These are phyloP conservation scores for Drosophila demipolita DNA, from an alignment of 2,888 invertebrate genomes.

Conservation along the genomic window DNA sequence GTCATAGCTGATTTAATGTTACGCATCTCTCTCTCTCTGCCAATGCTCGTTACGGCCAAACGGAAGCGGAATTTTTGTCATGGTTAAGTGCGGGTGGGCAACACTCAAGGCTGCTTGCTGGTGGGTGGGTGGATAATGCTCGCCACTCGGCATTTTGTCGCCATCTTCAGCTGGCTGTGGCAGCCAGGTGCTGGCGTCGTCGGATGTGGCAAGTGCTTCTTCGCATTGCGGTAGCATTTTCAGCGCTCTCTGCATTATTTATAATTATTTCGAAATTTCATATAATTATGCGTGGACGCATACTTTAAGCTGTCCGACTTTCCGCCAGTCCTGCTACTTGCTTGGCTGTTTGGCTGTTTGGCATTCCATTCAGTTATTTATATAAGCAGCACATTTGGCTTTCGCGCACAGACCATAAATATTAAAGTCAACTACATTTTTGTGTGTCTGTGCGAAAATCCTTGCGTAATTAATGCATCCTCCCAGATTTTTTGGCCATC, in stretches of 20 bases:
- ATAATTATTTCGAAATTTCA: conserved; percentile 78
- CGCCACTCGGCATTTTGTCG: conserved; percentile 15
- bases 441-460: conserved; percentile 56
- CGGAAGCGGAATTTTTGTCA: conserved; percentile 55
- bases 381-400: conserved; percentile 59
- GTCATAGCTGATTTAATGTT: conserved; percentile 55
- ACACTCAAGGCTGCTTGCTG: not conserved
- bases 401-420: conserved; percentile 60
- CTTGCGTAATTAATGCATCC: conserved; percentile 71
- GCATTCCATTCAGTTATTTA: conserved; percentile 64
- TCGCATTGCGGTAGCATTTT: conserved; percentile 43
- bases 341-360: conserved; percentile 20
- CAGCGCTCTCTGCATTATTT: conserved; percentile 66
- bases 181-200: conserved; percentile 41
- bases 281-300: conserved; percentile 77
- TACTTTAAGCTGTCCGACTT: conserved; percentile 22
- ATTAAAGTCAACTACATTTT: conserved; percentile 71
- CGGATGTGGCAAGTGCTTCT: conserved; percentile 67
- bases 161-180: not conserved
- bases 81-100: conserved; percentile 46
- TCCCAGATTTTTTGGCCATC: conserved; percentile 55
- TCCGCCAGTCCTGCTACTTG: conserved; percentile 1
- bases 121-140: conserved; percentile 12
- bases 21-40: conserved; percentile 30
- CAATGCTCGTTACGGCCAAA: conserved; percentile 31